Percentiles rank a stretch among this genome's conserved stretches.
Evolutionary conservation across 92 coral and sea anemone species (phyloP).

Genomic region (Metridium senile): DNA sequence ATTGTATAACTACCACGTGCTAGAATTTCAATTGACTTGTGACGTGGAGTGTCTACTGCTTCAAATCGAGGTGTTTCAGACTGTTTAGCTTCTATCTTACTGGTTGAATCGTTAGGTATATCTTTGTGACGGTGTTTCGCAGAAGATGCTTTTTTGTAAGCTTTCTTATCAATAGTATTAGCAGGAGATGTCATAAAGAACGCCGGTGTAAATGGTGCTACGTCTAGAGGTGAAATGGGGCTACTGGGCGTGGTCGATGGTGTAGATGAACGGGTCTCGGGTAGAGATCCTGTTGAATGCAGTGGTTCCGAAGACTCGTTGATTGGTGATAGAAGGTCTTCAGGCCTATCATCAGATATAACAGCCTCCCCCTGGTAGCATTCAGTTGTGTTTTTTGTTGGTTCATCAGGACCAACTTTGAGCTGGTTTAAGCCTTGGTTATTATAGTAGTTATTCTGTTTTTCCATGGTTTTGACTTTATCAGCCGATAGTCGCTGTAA

Average conservation of each 20-base stretch:
- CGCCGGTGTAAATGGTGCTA: slow-evolving; percentile 80
- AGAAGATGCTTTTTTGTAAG: slow-evolving; percentile 31
- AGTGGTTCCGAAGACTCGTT: slow-evolving; percentile 72
- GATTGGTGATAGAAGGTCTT: slow-evolving; percentile 77
- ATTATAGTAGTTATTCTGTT: slow-evolving; percentile 45
- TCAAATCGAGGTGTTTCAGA: slow-evolving; percentile 27
- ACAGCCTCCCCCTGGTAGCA: background rate
- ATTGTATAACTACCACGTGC: slow-evolving; percentile 94
- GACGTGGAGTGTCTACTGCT: slow-evolving; percentile 31
- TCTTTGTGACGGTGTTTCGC: slow-evolving; percentile 20
- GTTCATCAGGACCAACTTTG: background rate
- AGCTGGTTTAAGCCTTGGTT: too few species aligned
- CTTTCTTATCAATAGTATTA: slow-evolving; percentile 62
- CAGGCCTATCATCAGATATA: slow-evolving; percentile 29
- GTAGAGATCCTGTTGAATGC: slow-evolving; percentile 52
- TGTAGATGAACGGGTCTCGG: slow-evolving; percentile 62
- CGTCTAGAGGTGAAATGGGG: slow-evolving; percentile 81
- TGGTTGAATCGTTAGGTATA: background rate
- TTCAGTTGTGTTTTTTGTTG: background rate
- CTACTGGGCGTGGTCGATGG: slow-evolving; percentile 86
- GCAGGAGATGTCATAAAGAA: slow-evolving; percentile 89
- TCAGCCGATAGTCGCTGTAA: slow-evolving; percentile 72
- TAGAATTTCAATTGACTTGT: slow-evolving; percentile 53
- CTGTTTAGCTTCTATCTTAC: background rate
- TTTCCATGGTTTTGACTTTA: slow-evolving; percentile 52